Evolutionary conservation across 2,113 vertebrate genomes (phyloP), one percentile per base, ranked within the genome.

Genomic region (Rhynchopsitta pachyrhyncha): DNA sequence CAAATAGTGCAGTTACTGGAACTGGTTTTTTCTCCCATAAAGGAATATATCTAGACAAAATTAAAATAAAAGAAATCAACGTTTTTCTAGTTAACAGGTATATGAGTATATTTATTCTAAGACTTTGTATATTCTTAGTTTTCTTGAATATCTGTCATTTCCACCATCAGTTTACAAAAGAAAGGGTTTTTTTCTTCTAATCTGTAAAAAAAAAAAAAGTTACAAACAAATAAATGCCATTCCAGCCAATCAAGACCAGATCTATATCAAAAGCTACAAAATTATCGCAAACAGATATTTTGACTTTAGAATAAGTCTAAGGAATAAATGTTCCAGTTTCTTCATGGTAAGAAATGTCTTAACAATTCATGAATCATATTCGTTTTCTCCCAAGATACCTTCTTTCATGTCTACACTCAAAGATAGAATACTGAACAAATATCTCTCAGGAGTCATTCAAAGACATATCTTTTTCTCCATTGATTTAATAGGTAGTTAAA

Each of bases 91-190:
- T 69, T 71, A 52, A 49, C 4, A 73, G 6, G 7, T 27, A 42
- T 28, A 44, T 55, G 2, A 64, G 33, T 10, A 52, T 13, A 10
- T 59, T 81, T 84, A 75, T 31, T 18, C 13, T 60, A 78, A 24
- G 6, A 35, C 6, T 47, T 68, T 60, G 2, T 23, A 68, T 62
- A 24, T 42, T 33, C 17, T 78, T 63, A 0, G 3, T 49, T 83
- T 92, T 84, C 20, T 53, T 18, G 2, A 77, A 52, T 55, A 41
- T 28, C 8, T 75, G 5, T 37, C 20, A 73, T 88, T 84, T 6
- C 11, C 11, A 68, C 2, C 33, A 57, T 46, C 33, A 33, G 2
- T 69, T 90, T 49, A 49, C 53, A 79, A 0, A 0, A 42, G 3
- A 80, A 83, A 83, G 4, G 3, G 23, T 11, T 57, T 76, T 76